Evolutionary conservation across 2,113 vertebrate genomes (phyloP).

Genomic region (Geococcyx californianus): DNA sequence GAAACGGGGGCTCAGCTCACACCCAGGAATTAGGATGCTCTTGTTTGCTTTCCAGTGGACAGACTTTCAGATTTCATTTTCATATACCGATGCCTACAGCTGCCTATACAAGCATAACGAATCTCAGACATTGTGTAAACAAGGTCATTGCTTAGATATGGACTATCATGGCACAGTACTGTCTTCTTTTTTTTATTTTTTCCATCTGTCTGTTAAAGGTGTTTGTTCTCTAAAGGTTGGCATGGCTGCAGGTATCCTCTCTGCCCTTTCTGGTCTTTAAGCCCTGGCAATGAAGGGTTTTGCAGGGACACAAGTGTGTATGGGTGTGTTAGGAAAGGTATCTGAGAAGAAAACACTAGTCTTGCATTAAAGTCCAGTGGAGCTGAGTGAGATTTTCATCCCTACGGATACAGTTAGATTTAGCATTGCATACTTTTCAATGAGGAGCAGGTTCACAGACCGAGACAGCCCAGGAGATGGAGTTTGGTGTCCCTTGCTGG

Average conservation of each 20-base stretch:
- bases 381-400: not conserved
- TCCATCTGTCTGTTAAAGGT: conserved; percentile 29
- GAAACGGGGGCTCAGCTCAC: not conserved
- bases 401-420: not conserved
- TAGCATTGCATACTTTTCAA: not conserved
- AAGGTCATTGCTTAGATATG: conserved; percentile 66
- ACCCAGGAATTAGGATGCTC: conserved; percentile 47
- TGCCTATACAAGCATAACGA: conserved; percentile 64
- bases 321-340: not conserved
- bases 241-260: not conserved
- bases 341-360: not conserved
- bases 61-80: conserved; percentile 70
- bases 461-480: not conserved
- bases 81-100: conserved; percentile 68
- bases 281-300: not conserved
- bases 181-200: not conserved
- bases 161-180: conserved; percentile 64
- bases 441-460: not conserved
- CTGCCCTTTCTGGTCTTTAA: not conserved
- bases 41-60: conserved; percentile 70
- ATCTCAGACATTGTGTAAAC: conserved; percentile 62
- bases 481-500: not conserved
- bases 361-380: not conserved
- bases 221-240: conserved; percentile 73
- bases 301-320: not conserved